A percentile compares a stretch with the other conserved stretches of the same genome.
Evolutionary conservation across 1,140 invertebrate genomes (phyloP).

Genomic region (Zaprionus ghesquierei): DNA sequence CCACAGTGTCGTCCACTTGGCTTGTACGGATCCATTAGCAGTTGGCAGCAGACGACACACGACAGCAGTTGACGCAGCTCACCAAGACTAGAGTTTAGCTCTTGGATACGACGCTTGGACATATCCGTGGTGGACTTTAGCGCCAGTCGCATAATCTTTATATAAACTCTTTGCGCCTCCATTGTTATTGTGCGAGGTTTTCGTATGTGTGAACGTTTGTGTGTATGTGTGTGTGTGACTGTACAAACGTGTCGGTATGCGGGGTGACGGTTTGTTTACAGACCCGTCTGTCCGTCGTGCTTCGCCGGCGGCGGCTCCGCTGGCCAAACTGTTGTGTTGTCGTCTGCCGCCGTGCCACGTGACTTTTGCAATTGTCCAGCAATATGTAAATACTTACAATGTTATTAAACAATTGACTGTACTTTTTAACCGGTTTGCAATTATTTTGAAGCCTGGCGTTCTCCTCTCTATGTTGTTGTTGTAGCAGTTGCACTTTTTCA

Average conservation of each 20-base stretch:
- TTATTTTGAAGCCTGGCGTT: slow-evolving; percentile 34
- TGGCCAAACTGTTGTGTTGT: background rate
- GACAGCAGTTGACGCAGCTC: slow-evolving; percentile 93
- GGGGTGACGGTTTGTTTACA: slow-evolving; percentile 43
- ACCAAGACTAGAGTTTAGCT: slow-evolving; percentile 91
- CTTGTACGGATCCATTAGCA: slow-evolving; percentile 91
- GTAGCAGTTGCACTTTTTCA: slow-evolving; percentile 42
- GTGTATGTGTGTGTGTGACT: slow-evolving; percentile 33
- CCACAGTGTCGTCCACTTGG: slow-evolving; percentile 91
- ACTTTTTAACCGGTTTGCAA: slow-evolving; percentile 17
- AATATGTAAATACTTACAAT: background rate
- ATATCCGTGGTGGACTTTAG: slow-evolving; percentile 41
- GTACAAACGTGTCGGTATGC: slow-evolving; percentile 32
- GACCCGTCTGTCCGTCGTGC: background rate
- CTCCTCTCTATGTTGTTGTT: slow-evolving; percentile 75
- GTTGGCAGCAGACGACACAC: slow-evolving; percentile 93
- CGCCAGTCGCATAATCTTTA: slow-evolving; percentile 39
- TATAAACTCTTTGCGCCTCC: slow-evolving; percentile 44
- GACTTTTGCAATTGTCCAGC: slow-evolving; percentile 9
- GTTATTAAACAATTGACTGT: slow-evolving; percentile 6
- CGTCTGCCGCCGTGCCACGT: slow-evolving; percentile 2
- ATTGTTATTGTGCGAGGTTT: slow-evolving; percentile 4
- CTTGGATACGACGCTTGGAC: slow-evolving; percentile 88
- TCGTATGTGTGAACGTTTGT: background rate
- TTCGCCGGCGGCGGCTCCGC: slow-evolving; percentile 31